Evolutionary conservation across 2,888 invertebrate genomes (phyloP).

Genomic region (Platycnemis pennipes): DNA sequence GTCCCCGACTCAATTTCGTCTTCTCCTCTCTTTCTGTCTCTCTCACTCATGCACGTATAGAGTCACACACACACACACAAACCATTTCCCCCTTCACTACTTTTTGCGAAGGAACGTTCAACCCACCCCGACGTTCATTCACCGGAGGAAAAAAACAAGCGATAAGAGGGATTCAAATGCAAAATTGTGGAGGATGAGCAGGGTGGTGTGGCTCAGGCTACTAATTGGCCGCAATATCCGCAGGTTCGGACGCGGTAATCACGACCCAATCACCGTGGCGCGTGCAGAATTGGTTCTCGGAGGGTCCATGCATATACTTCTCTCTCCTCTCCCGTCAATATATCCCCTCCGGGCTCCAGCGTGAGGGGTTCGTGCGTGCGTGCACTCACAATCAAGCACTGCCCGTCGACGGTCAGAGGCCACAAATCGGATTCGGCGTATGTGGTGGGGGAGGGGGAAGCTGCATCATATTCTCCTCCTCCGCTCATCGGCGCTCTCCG

Average conservation of each 20-base stretch:
- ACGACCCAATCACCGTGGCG: not conserved
- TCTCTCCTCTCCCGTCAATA: not conserved
- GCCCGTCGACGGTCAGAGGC: not conserved
- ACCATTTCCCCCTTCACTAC: not conserved
- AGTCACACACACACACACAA: no score
- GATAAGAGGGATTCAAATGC: not conserved
- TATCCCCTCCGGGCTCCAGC: no score
- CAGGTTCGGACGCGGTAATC: not conserved
- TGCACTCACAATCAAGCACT: not conserved
- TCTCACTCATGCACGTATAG: no score
- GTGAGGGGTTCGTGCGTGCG: not conserved
- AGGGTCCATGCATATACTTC: not conserved
- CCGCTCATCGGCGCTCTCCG: not conserved
- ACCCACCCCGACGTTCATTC: not conserved
- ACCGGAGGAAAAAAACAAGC: not conserved
- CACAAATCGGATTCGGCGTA: not conserved
- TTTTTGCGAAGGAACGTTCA: not conserved
- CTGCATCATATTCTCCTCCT: not conserved
- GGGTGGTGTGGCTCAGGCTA: not conserved
- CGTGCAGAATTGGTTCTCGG: not conserved
- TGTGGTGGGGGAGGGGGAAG: not conserved
- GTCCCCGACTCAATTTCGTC: not conserved
- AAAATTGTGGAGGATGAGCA: not conserved
- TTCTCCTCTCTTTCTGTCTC: not conserved
- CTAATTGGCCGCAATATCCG: constrained; percentile 13